A percentile compares a stretch with the other conserved stretches of the same genome.
These are phyloP conservation scores for Hemicentrotus pulcherrimus DNA, from an alignment of 35 echinoderm and acorn worm genomes.

Conservation along the genomic window DNA sequence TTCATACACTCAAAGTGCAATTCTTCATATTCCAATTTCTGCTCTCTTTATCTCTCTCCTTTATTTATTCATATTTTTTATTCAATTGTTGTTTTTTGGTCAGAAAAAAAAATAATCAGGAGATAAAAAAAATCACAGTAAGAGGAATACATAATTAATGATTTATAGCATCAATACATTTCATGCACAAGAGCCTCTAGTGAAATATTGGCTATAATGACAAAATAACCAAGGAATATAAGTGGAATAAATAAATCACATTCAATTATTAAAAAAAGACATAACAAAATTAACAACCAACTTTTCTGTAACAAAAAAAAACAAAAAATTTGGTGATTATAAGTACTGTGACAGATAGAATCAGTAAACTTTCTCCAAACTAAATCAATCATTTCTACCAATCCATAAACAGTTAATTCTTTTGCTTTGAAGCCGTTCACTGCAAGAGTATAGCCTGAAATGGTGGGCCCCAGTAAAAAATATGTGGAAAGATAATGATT, in stretches of 20 bases:
- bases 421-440: too few relatives aligned
- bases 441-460: too few relatives aligned
- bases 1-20: background rate
- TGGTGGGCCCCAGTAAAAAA: too few relatives aligned
- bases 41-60: background rate
- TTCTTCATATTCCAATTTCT: background rate
- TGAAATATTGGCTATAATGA: background rate
- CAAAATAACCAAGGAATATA: background rate
- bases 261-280: background rate
- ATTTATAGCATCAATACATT: too few relatives aligned
- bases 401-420: too few relatives aligned
- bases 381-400: too few relatives aligned
- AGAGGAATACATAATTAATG: too few relatives aligned
- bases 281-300: too few relatives aligned
- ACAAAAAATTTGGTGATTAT: background rate
- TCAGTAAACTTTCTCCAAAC: background rate
- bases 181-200: too few relatives aligned
- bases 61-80: too few relatives aligned
- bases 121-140: background rate
- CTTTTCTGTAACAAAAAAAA: background rate
- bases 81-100: background rate
- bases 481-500: too few relatives aligned
- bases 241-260: background rate
- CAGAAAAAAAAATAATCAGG: background rate
- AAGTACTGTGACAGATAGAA: background rate